These are phyloP conservation scores for Halocynthia roretzi DNA, from an alignment of 23 tunicate species.

Conservation along the genomic window DNA sequence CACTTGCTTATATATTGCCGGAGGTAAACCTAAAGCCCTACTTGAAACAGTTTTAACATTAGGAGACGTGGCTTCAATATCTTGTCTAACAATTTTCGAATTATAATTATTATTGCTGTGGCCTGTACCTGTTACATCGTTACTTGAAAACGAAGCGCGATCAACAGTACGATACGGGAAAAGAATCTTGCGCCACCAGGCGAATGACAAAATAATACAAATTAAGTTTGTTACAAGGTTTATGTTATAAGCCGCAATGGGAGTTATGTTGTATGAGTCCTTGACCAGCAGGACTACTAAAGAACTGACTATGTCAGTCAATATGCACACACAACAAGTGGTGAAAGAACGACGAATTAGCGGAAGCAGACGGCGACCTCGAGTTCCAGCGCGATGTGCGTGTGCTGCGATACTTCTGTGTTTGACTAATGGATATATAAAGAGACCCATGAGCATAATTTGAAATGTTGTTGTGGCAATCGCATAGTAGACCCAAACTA, in stretches of 20 bases:
- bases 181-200: slow-evolving; percentile 10
- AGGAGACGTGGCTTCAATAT: too few species aligned
- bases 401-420: not conserved
- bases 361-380: slow-evolving; percentile 4
- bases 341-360: slow-evolving; percentile 1
- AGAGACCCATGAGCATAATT: slow-evolving; percentile 5
- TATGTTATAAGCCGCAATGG: slow-evolving; percentile 6
- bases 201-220: slow-evolving; percentile 6
- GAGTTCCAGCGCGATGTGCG: not conserved
- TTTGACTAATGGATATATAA: slow-evolving; percentile 13
- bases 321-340: slow-evolving; percentile 12
- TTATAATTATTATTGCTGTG: too few species aligned
- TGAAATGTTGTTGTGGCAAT: slow-evolving; percentile 17
- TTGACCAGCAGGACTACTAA: not conserved
- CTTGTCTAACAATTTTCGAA: too few species aligned
- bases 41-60: too few species aligned
- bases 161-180: not conserved
- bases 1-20: too few species aligned
- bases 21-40: too few species aligned
- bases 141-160: too few species aligned
- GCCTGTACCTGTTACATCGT: too few species aligned
- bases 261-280: slow-evolving; percentile 11
- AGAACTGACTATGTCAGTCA: slow-evolving; percentile 14
- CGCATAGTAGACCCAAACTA: slow-evolving; percentile 18
- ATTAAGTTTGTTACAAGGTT: slow-evolving; percentile 3